Evolutionary conservation across 2,113 vertebrate species (phyloP).

Genomic region (Nestor notabilis): DNA sequence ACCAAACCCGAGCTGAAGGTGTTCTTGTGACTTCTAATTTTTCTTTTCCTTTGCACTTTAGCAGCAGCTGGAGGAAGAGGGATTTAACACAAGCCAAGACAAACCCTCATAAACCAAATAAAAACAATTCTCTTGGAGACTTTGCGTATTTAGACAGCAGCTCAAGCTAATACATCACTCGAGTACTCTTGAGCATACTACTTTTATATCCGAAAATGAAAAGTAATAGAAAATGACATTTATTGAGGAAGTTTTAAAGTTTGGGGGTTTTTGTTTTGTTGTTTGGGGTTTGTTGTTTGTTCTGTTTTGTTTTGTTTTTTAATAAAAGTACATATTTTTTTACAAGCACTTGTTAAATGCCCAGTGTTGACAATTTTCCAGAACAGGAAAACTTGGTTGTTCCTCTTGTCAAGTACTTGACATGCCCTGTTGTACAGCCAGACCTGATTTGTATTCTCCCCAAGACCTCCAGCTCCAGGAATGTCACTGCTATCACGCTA

Average conservation of each 20-base stretch:
- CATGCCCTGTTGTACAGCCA: background rate
- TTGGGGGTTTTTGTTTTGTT: background rate
- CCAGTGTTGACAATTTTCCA: background rate
- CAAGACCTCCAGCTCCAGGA: background rate
- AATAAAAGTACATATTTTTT: background rate
- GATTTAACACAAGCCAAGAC: background rate
- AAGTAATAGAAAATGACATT: background rate
- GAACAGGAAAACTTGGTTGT: background rate
- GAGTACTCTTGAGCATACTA: background rate
- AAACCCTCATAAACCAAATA: background rate
- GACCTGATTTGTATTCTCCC: background rate
- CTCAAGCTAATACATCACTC: background rate
- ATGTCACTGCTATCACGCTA: background rate
- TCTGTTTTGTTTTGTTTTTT: background rate
- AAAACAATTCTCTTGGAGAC: background rate
- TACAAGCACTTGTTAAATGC: background rate
- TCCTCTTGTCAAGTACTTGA: background rate
- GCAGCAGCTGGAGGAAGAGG: background rate
- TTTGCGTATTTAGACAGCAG: conserved; percentile 11
- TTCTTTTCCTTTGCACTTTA: background rate
- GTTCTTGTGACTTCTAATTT: background rate
- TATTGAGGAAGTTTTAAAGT: background rate
- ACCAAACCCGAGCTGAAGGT: background rate
- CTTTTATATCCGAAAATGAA: background rate
- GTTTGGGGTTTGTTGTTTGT: background rate